Base-by-base conservation (phyloP, 2,797 vertebrate genomes). In the Oreochromis mossambicus region DNA sequence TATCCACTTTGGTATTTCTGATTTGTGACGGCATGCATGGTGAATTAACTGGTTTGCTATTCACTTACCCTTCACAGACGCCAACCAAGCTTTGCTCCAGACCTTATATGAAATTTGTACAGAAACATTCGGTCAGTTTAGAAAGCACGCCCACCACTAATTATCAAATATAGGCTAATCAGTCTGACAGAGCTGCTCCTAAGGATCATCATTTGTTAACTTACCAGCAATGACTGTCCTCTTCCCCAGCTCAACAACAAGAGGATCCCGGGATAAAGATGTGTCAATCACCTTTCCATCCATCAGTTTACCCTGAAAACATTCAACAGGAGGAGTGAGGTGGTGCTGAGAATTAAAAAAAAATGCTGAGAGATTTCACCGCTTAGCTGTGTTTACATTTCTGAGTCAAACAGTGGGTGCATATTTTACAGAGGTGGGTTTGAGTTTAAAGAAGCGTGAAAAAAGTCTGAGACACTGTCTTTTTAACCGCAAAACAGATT, bases 171-270 rank as follows among this genome's bases (percentile, higher is more conserved):
- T 21, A 56, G 66, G 7, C 24, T 15, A n/a, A 52, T 50, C 11
- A 12, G 24, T 48, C 68, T 29, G 68, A 73, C 26, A 73, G 24
- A 77, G 41, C 24, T 32, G 24, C 24, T 73, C 43, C 29, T 48
- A 48, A 32, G 24, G 14, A 73, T 73, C 24, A 41, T 24, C 24
- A 75, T 75, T 32, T 70, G 75, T 48, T 52, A 7, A 24, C 79
- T 85, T 96, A 99, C 98, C 98, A 3, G 97, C 90, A 76, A 99
- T 99, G 63, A 99, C 98, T 5, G 97, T 98, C 89, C 96, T 98
- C 94, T 98, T 99, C 77, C 98, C 98, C 92, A 99, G 95, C 93
- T 98, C 98, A n/a, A 99, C 97, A 77, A 97, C 95, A 77, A 99
- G 95, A n/a, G 98, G 98, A 76, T 99, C 98, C 83, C 97, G 91